Base-by-base conservation (phyloP, 2,888 invertebrate genomes). In the Acheta domesticus region DNA sequence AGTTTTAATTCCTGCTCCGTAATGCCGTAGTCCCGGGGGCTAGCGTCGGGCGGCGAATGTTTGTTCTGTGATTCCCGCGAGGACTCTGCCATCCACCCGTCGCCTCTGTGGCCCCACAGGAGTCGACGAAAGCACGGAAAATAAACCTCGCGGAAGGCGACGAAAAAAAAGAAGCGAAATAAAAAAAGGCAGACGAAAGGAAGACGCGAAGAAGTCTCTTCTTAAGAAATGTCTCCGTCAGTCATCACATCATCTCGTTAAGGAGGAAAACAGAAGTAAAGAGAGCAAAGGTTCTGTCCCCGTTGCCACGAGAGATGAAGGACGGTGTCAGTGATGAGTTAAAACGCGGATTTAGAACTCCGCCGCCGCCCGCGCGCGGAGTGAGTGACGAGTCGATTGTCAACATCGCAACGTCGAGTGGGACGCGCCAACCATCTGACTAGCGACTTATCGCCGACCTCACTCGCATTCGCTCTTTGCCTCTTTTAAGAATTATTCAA, bases 1-100 rank as follows among this genome's bases (percentile, higher is more conserved):
- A 78, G 74, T 78, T 78, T 78, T 78, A 78, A 78, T 78, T 78
- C 78, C 78, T 36, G 74, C 78, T 49, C n/a, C 21, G 74, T 78
- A 78, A 78, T 78, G 74, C 75, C 74, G 74, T 19, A 48, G n/a
- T n/a, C 76, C 76, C 49, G 12, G 12, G 48, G 76, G 48, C 14
- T 14, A 11, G 75, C 20, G 19, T 4, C 20, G 48, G 49, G 36
- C 48, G 49, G 23, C 74, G 73, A 73, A 49, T 78, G 74, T 78
- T 78, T 78, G 78, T 78, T 78, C 78, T 78, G 74, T 74, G 74
- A 75, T 78, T 78, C 78, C 74, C 49, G 19, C 48, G 62, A 62
- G 36, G 36, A 36, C 36, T 5, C 8, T 1, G 1, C 36, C 36
- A 36, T 36, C 36, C 36, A 16, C 14, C 62, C 0, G 62, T 14